These are phyloP conservation scores for Pangasius macronema DNA, from an alignment of 2,797 vertebrate genomes.

Conservation along the genomic window DNA sequence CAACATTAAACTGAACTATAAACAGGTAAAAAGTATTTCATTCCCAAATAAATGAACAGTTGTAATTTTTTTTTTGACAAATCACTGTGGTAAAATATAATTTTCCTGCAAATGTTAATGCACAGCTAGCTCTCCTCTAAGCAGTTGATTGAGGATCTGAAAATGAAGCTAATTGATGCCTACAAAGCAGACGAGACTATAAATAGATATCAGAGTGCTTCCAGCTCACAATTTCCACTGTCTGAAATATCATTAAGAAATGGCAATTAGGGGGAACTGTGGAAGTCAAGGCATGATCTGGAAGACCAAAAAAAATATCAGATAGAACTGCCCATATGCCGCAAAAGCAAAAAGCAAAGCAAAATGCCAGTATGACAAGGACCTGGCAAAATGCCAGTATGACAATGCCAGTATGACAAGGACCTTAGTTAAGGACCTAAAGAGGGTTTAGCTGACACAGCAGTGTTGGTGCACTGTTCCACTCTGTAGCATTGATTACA, in stretches of 20 bases:
- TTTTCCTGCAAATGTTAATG: neutral
- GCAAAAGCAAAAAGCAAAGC: neutral
- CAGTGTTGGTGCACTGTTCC: neutral
- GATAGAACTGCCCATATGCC: neutral
- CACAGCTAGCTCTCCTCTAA: neutral
- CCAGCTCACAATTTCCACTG: neutral
- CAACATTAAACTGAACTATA: neutral
- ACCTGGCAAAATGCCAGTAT: neutral
- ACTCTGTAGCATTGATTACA: no score
- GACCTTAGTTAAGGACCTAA: neutral
- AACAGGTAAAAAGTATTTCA: neutral
- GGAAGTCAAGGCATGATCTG: neutral
- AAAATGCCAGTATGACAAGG: neutral
- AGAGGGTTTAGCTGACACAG: neutral
- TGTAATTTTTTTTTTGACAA: neutral
- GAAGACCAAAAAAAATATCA: neutral
- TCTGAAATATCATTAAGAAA: neutral
- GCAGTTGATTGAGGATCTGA: neutral
- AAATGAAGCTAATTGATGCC: slow-evolving; percentile 5
- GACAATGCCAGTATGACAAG: no score
- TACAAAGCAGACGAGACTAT: neutral
- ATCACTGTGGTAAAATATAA: neutral
- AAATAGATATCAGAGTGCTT: neutral
- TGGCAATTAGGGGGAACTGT: neutral
- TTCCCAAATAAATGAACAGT: neutral